Evolutionary conservation across 2,113 vertebrate species (phyloP), one percentile per base, ranked within the genome.

Genomic region (Parotia lawesii): DNA sequence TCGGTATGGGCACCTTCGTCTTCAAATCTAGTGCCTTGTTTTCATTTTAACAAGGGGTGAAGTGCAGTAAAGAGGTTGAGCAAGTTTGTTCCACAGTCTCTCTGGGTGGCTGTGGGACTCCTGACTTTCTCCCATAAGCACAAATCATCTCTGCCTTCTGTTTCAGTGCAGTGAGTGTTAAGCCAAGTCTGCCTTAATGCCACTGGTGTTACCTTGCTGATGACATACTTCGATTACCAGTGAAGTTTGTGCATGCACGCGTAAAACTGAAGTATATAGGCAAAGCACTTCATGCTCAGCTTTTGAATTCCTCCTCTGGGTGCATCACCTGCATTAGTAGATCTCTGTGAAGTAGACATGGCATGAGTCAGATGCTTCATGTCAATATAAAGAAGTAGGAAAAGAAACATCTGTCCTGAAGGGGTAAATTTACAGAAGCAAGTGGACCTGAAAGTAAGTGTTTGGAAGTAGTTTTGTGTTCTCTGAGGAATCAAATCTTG

Each of bases 71-170:
- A 70, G 54, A 45, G 7, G 5, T 74, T 28, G 24, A 50, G 8
- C 24, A 44, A 60, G 16, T 57, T 72, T 78, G 15, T 88, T 71
- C 42, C 38, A 14, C 19, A 11, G 37, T 24, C 31, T 57, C n/a
- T 45, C 47, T 71, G 51, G 23, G 45, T 62, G 67, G 28, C 44
- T 71, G 19, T 3, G 1, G 45, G 35, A 54, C 21, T 65, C 38
- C 35, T 45, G 29, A 38, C 31, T 61, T 80, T 54, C 33, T 76
- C 20, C 77, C 28, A 4, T 66, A 50, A 66, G 15, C 44, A 20
- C 9, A 51, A 25, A 47, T 51, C 0, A 2, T 7, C 33, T 77
- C 21, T 74, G 21, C 48, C n/a, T 60, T 67, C 13, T 1, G 2
- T 72, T 85, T 80, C 62, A 29, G 57, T 37, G 50, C 71, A 67